phyloP scores from a whole-genome alignment of 2,113 vertebrate genomes.

The Upupa epops region DNA sequence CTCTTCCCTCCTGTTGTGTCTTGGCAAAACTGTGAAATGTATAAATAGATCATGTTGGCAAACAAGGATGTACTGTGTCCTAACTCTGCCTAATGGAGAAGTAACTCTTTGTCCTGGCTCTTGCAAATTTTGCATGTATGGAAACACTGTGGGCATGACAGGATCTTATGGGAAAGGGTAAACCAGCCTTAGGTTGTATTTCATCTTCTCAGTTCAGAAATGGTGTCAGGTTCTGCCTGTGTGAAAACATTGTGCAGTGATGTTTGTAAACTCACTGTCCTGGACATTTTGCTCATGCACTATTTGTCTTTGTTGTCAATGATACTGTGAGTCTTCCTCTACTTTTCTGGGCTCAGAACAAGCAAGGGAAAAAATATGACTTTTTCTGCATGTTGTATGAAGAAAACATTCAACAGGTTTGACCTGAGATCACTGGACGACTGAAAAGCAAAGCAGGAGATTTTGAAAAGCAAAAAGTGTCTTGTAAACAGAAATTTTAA shows the following conservation, averaged over 20 bases:
- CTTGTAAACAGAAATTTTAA: background rate
- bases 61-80: accelerated
- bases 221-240: background rate
- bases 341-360: background rate
- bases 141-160: background rate
- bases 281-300: background rate
- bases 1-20: background rate
- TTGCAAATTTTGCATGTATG: background rate
- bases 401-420: background rate
- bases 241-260: accelerated
- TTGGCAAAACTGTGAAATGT: background rate
- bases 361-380: background rate
- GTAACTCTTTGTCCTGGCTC: background rate
- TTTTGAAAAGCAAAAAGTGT: background rate
- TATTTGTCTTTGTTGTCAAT: background rate
- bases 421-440: background rate
- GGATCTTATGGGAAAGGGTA: background rate
- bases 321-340: background rate
- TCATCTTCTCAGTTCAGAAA: background rate
- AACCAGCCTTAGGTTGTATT: background rate
- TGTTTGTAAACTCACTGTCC: background rate
- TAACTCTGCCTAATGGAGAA: background rate
- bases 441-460: background rate
- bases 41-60: background rate
- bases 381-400: background rate